Percentiles rank a stretch among this genome's conserved stretches.
These are phyloP conservation scores for Drosophila pegasa DNA, from an alignment of 2,888 invertebrate genomes.

Conservation along the genomic window DNA sequence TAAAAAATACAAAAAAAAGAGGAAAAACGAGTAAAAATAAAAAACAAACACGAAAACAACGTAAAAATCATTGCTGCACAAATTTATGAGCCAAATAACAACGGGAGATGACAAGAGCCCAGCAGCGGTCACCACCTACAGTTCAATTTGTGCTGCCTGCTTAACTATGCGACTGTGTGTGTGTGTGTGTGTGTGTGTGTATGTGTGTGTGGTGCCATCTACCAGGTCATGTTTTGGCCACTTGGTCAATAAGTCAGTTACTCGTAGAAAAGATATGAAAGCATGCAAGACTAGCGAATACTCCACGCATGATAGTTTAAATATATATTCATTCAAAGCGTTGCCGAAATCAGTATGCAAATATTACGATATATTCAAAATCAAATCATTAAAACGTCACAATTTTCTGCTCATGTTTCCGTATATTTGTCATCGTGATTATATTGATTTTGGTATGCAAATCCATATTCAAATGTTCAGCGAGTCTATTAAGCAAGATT, in stretches of 20 bases:
- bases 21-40: slow-evolving; percentile 32
- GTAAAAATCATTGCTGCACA: slow-evolving; percentile 72
- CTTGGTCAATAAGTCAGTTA: slow-evolving; percentile 70
- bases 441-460: too few species aligned
- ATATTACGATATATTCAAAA: too few species aligned
- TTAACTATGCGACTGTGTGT: slow-evolving; percentile 42
- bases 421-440: too few species aligned
- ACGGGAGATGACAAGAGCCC: slow-evolving; percentile 83
- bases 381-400: too few species aligned
- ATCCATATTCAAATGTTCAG: too few species aligned
- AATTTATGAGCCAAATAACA: slow-evolving; percentile 83
- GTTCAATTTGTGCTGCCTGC: slow-evolving; percentile 74
- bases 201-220: slow-evolving; percentile 32
- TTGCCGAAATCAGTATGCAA: too few species aligned
- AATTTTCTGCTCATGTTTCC: too few species aligned
- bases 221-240: slow-evolving; percentile 63
- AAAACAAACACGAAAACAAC: slow-evolving; percentile 50
- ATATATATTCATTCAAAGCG: too few species aligned
- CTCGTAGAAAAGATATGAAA: slow-evolving; percentile 14
- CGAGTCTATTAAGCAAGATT: too few species aligned
- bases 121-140: slow-evolving; percentile 80
- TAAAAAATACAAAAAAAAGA: slow-evolving; percentile 17
- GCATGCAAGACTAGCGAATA: slow-evolving; percentile 15
- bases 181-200: slow-evolving; percentile 1
- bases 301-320: slow-evolving; percentile 11